A percentile compares a stretch with the other conserved stretches of the same genome.
Conservation (phyloP, 2,113 vertebrate genomes). For the Pao palembangensis region DNA sequence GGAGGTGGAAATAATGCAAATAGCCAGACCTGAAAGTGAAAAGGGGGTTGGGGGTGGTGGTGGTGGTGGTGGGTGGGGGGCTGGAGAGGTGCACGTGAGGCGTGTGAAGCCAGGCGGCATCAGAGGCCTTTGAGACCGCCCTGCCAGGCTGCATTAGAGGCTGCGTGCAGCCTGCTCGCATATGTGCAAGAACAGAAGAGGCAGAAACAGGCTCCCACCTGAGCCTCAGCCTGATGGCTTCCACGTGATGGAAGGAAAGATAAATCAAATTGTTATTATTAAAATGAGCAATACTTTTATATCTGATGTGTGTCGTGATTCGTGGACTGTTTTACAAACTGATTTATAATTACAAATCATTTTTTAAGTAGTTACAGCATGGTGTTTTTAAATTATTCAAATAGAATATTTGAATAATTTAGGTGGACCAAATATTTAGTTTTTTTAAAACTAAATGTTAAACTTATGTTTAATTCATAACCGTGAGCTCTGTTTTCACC, state of each 20-base stretch:
- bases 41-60: not conserved
- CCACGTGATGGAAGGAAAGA: too few relatives aligned
- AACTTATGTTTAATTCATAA: not conserved
- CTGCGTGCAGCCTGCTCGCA: conserved; percentile 18
- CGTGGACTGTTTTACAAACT: too few relatives aligned
- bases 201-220: conserved; percentile 3
- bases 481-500: too few relatives aligned
- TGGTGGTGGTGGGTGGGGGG: conserved; percentile 7
- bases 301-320: too few relatives aligned
- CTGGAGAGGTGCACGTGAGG: conserved; percentile 5
- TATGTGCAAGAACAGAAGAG: conserved; percentile 36
- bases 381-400: too few relatives aligned
- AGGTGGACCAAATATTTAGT: too few relatives aligned
- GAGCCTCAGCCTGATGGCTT: not conserved
- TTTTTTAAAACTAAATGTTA: too few relatives aligned
- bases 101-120: conserved; percentile 12
- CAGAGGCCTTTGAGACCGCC: conserved; percentile 9
- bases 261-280: too few relatives aligned
- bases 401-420: too few relatives aligned
- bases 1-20: conserved; percentile 63
- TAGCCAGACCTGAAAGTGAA: conserved; percentile 35
- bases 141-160: conserved; percentile 28
- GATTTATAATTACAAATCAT: too few relatives aligned
- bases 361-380: too few relatives aligned
- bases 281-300: too few relatives aligned